Evolutionary conservation across 2,888 invertebrate species (phyloP).

Genomic region (Disparrhopalites patrizii): DNA sequence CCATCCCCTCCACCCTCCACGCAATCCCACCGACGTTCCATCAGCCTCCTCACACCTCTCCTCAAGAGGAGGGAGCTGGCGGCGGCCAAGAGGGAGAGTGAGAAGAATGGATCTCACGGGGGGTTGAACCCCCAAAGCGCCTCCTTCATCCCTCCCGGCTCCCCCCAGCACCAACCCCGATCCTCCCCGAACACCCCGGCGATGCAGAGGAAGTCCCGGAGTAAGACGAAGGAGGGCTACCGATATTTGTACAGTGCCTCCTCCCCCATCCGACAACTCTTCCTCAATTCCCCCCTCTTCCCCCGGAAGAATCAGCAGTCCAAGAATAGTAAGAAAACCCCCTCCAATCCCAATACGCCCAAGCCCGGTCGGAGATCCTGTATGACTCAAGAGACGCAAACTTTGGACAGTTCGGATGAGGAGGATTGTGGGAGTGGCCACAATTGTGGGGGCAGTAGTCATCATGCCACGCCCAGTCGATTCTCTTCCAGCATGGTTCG

Average conservation of each 20-base stretch:
- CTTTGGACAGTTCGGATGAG: conserved; percentile 50
- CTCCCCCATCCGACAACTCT: conserved; percentile 49
- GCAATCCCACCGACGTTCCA: conserved; percentile 37
- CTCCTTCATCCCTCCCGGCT: conserved; percentile 45
- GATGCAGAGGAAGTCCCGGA: conserved; percentile 63
- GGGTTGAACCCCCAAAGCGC: conserved; percentile 34
- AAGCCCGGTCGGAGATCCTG: conserved; percentile 70
- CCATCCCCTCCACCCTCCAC: conserved; percentile 35
- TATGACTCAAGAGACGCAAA: neutral
- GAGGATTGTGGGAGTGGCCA: conserved; percentile 38
- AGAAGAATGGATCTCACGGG: conserved; percentile 8
- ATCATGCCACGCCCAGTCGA: too few species aligned
- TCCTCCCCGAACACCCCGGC: conserved; percentile 73
- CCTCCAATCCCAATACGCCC: conserved; percentile 24
- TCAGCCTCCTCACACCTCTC: conserved; percentile 43
- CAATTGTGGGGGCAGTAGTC: neutral
- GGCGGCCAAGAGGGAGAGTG: neutral
- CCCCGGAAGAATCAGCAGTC: conserved; percentile 52
- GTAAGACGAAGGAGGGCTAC: conserved; percentile 55
- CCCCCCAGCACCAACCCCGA: conserved; percentile 60
- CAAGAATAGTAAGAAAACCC: too few species aligned
- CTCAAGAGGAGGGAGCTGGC: conserved; percentile 41
- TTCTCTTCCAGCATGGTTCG: too few species aligned
- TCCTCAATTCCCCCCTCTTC: conserved; percentile 79
- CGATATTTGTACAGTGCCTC: conserved; percentile 58